These are phyloP conservation scores for Caenorhabditis sp. DNA, from an alignment of 2,888 invertebrate genomes.

Conservation along the genomic window DNA sequence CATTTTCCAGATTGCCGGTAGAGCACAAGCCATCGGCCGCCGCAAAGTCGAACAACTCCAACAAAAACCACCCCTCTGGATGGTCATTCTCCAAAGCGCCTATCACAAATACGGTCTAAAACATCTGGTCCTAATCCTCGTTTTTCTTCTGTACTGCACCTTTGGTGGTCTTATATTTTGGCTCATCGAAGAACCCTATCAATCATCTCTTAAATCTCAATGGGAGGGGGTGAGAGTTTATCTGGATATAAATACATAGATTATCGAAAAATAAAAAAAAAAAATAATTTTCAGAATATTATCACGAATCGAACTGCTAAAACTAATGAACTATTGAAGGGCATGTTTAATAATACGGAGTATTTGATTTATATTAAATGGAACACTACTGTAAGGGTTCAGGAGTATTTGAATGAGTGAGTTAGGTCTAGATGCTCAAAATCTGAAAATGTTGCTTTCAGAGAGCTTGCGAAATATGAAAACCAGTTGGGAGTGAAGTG, in stretches of 20 bases:
- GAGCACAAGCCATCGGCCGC: slow-evolving; percentile 56
- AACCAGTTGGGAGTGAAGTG: slow-evolving; percentile 51
- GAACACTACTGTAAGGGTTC: slow-evolving; percentile 39
- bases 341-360: slow-evolving; percentile 58
- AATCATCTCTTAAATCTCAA: slow-evolving; percentile 11
- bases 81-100: slow-evolving; percentile 50
- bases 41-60: slow-evolving; percentile 51
- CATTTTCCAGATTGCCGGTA: slow-evolving; percentile 53
- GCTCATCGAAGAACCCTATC: slow-evolving; percentile 52
- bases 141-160: slow-evolving; percentile 53
- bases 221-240: not conserved
- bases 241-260: too few relatives aligned
- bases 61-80: slow-evolving; percentile 57
- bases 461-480: slow-evolving; percentile 45
- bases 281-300: slow-evolving; percentile 34
- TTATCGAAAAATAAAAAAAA: not conserved
- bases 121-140: slow-evolving; percentile 54
- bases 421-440: not conserved
- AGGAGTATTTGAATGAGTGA: slow-evolving; percentile 36
- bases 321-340: slow-evolving; percentile 51
- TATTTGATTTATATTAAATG: slow-evolving; percentile 57
- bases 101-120: slow-evolving; percentile 59
- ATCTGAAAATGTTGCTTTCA: slow-evolving; percentile 11
- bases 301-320: slow-evolving; percentile 41
- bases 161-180: slow-evolving; percentile 56